phyloP scores from a whole-genome alignment of 2,113 vertebrate genomes.

The Shinisaurus crocodilurus region DNA sequence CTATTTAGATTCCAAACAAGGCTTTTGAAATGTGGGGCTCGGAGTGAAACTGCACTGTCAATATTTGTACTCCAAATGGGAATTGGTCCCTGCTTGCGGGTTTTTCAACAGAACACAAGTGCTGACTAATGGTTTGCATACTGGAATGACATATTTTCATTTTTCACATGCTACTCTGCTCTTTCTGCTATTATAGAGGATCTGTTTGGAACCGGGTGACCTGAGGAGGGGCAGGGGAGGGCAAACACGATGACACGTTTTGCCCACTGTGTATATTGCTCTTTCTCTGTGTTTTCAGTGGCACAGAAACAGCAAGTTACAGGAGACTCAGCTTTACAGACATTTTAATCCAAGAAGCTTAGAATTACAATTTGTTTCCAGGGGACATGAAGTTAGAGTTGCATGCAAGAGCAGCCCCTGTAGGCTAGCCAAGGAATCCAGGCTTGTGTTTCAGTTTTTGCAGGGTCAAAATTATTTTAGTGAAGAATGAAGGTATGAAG shows the following conservation, averaged over 20 bases:
- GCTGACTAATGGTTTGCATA: slow-evolving; percentile 43
- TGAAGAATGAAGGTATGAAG: slow-evolving; percentile 15
- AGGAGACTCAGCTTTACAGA: not conserved
- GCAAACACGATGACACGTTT: slow-evolving; percentile 39
- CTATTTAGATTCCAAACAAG: slow-evolving; percentile 18
- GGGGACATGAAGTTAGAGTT: slow-evolving; percentile 5
- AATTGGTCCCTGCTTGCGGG: slow-evolving; percentile 39
- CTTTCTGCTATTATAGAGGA: slow-evolving; percentile 27
- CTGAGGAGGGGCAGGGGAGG: too few species aligned
- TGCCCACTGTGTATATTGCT: not conserved
- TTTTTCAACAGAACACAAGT: slow-evolving; percentile 47
- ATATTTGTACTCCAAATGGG: slow-evolving; percentile 31
- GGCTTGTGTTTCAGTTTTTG: slow-evolving; percentile 2
- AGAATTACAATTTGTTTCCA: slow-evolving; percentile 18
- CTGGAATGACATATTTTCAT: slow-evolving; percentile 45
- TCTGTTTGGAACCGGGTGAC: slow-evolving; percentile 8
- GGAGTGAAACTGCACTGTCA: slow-evolving; percentile 25
- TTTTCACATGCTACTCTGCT: slow-evolving; percentile 47
- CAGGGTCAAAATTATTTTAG: slow-evolving; percentile 13
- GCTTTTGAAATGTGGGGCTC: slow-evolving; percentile 12
- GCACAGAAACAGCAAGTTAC: slow-evolving; percentile 39
- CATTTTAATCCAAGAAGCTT: slow-evolving; percentile 32
- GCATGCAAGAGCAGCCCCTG: slow-evolving; percentile 31
- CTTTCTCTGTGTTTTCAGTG: slow-evolving; percentile 41
- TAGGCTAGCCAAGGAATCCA: slow-evolving; percentile 28